Percentiles rank a stretch among this genome's conserved stretches.
phyloP scores from a whole-genome alignment of 1,140 invertebrate species.

The Nymphalis io region DNA sequence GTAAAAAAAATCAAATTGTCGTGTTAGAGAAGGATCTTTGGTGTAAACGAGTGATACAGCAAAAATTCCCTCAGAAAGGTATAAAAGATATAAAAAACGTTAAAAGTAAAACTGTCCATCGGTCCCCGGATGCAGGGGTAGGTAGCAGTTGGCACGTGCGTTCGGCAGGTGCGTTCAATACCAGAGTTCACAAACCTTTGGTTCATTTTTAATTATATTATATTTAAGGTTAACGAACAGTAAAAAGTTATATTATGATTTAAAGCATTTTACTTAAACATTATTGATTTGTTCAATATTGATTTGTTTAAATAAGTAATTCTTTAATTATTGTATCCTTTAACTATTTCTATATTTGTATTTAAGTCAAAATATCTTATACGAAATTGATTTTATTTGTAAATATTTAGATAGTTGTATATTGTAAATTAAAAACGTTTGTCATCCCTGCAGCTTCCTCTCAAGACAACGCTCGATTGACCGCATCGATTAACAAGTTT shows the following conservation, averaged over 20 bases:
- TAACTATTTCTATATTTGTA: too few species aligned
- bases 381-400: background rate
- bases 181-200: conserved; percentile 16
- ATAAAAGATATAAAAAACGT: conserved; percentile 24
- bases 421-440: conserved; percentile 22
- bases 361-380: too few species aligned
- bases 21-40: conserved; percentile 8
- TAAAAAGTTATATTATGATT: too few species aligned
- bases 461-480: conserved; percentile 28
- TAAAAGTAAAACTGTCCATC: conserved; percentile 32
- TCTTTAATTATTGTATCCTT: too few species aligned
- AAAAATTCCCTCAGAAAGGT: conserved; percentile 19
- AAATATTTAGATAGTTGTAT: background rate
- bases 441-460: conserved; percentile 27
- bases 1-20: background rate
- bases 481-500: conserved; percentile 13
- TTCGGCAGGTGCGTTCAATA: conserved; percentile 23
- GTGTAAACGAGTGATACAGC: conserved; percentile 14
- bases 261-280: too few species aligned
- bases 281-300: too few species aligned
- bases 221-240: too few species aligned
- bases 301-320: too few species aligned
- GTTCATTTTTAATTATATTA: background rate
- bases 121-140: conserved; percentile 39
- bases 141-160: conserved; percentile 39